Conservation (phyloP, 2,888 invertebrate species). For the Microchrysa polita region DNA sequence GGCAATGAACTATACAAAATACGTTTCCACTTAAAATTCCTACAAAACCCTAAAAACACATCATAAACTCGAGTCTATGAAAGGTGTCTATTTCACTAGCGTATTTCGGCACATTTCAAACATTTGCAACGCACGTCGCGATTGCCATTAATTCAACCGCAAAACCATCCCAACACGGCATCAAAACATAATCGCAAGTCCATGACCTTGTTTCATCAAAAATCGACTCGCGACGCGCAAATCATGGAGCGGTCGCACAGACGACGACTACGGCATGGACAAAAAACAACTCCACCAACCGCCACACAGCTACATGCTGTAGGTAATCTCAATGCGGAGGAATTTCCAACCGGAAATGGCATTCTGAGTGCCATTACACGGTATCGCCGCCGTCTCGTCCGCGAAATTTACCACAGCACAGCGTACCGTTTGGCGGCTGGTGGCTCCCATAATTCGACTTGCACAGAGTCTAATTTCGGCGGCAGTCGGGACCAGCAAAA, state of each 20-base stretch:
- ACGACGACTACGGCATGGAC: background rate
- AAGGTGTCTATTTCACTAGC: too few relatives aligned
- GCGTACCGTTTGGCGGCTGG: background rate
- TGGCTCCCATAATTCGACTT: background rate
- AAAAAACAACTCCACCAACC: conserved; percentile 5
- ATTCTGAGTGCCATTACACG: conserved; percentile 6
- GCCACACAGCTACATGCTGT: too few relatives aligned
- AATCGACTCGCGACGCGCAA: background rate
- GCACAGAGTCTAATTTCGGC: background rate
- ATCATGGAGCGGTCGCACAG: conserved; percentile 8
- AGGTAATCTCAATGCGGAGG: conserved; percentile 34
- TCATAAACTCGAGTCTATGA: too few relatives aligned
- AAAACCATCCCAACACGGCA: background rate
- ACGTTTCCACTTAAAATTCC: too few relatives aligned
- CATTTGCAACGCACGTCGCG: too few relatives aligned
- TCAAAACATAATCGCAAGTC: background rate
- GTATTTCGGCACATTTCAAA: too few relatives aligned
- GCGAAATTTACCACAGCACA: conserved; percentile 3
- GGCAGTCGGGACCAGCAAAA: background rate
- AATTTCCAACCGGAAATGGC: conserved; percentile 34
- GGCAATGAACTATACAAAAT: too few relatives aligned
- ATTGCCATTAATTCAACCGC: too few relatives aligned
- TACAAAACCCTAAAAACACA: too few relatives aligned
- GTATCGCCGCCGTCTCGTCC: background rate
- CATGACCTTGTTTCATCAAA: conserved; percentile 27